Percentiles rank a stretch among this genome's conserved stretches.
These are phyloP conservation scores for Vultur gryphus DNA, from an alignment of 2,797 vertebrate genomes.

Conservation along the genomic window DNA sequence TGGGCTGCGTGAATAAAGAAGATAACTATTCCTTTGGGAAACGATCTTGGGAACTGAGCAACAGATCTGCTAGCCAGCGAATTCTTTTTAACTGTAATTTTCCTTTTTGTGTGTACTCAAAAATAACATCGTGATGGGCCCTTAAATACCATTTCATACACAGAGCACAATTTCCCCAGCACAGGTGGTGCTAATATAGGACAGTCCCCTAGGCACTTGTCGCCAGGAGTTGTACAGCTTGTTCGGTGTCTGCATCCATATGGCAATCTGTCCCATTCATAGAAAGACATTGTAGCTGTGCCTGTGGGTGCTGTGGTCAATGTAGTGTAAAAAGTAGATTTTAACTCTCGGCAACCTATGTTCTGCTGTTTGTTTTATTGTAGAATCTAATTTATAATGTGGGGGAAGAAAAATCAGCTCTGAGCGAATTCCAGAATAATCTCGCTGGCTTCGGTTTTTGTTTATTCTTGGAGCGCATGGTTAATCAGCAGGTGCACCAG, in stretches of 20 bases:
- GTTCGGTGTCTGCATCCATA: slow-evolving; percentile 89
- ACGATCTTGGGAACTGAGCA: slow-evolving; percentile 65
- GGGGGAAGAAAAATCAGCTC: background rate
- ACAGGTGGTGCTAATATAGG: slow-evolving; percentile 92
- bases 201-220: slow-evolving; percentile 92
- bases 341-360: slow-evolving; percentile 68
- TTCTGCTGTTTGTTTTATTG: slow-evolving; percentile 74
- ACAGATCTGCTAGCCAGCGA: slow-evolving; percentile 63
- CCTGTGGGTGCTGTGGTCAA: slow-evolving; percentile 75
- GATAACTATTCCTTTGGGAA: slow-evolving; percentile 69
- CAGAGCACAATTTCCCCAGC: slow-evolving; percentile 73
- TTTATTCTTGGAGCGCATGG: slow-evolving; percentile 48
- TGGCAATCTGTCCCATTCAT: slow-evolving; percentile 85
- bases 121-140: slow-evolving; percentile 68
- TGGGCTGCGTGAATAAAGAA: slow-evolving; percentile 62
- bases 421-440: slow-evolving; percentile 47
- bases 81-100: slow-evolving; percentile 71
- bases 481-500: slow-evolving; percentile 45
- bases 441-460: slow-evolving; percentile 30
- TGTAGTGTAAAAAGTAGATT: slow-evolving; percentile 73
- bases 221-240: slow-evolving; percentile 88
- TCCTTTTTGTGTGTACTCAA: slow-evolving; percentile 67
- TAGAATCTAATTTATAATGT: slow-evolving; percentile 65
- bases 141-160: slow-evolving; percentile 67
- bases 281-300: slow-evolving; percentile 74